Base-by-base conservation (phyloP, 2,113 vertebrate species). In the Pionites leucogaster region DNA sequence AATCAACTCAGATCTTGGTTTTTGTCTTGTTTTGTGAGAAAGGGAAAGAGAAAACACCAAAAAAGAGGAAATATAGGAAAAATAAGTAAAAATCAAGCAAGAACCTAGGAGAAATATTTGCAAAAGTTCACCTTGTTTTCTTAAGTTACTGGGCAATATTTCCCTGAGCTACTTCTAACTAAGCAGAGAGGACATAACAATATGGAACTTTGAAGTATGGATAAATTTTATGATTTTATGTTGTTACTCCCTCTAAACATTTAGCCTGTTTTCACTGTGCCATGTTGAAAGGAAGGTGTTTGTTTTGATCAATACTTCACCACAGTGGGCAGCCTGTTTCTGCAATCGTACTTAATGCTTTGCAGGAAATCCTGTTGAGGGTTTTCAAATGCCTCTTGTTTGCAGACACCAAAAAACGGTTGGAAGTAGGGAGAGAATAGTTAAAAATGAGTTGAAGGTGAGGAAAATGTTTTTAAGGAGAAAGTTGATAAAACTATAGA, bases 141-240 rank as follows among this genome's bases (percentile, higher is more conserved):
- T 69, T 49, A 46, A 53, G 16, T 64, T 85, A 52, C 11, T 60
- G 24, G 8, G 8, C 10, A 74, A 83, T 42, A 29, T 77, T 86
- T 77, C 64, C 19, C 33, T 35, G 18, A 63, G 29, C 13, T 68
- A 31, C 7, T 57, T 50, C 23, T 75, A 46, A 70, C n/a, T 86
- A 98, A 98, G 87, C 96, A 97, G 64, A 98, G 97, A 98, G 97
- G 53, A 86, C 98, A 17, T 97, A 98, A 97, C 85, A 98, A 74
- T 97, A 97, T 16, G 94, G 97, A 96, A 95, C 98, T 98, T 97
- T 96, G 97, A 82, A 96, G 97, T 92, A 98, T 98, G 95, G 97
- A 98, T 98, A 98, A 97, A 98, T 98, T 98, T 97, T 98, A 93
- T 98, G 60, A 68, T 76, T 53, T 83, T 47, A 23, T 60, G 11